These are phyloP conservation scores for Anagyrus pseudococci DNA, from an alignment of 2,888 invertebrate species.

Conservation along the genomic window DNA sequence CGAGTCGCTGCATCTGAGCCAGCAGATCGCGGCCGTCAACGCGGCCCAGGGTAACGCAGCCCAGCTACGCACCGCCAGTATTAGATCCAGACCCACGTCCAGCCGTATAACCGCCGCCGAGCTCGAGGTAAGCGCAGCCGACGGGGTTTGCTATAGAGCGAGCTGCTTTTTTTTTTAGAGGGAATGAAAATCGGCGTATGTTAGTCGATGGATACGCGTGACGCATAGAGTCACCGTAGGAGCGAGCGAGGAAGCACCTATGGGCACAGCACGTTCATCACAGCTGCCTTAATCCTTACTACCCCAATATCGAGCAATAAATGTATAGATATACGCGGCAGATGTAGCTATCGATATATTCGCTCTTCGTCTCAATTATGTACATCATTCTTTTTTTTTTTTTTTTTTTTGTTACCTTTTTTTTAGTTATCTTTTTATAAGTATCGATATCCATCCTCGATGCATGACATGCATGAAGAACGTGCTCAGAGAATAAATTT, in stretches of 20 bases:
- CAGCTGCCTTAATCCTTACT: too few species aligned
- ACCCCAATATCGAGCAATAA: too few species aligned
- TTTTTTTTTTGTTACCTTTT: slow-evolving; percentile 25
- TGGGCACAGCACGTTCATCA: too few species aligned
- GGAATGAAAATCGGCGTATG: too few species aligned
- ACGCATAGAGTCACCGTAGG: too few species aligned
- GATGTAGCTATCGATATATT: too few species aligned
- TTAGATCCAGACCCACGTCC: slow-evolving; percentile 86
- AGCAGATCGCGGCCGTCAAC: slow-evolving; percentile 62
- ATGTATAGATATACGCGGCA: too few species aligned
- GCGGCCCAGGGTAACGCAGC: slow-evolving; percentile 66
- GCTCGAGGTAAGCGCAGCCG: slow-evolving; percentile 69
- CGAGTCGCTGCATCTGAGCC: slow-evolving; percentile 73
- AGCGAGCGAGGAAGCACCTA: too few species aligned
- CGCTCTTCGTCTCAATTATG: too few species aligned
- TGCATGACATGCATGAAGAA: slow-evolving; percentile 44
- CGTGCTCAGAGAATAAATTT: slow-evolving; percentile 36
- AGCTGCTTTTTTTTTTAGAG: too few species aligned
- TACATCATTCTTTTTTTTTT: slow-evolving; percentile 13
- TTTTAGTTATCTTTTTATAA: slow-evolving; percentile 20
- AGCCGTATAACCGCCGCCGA: slow-evolving; percentile 90
- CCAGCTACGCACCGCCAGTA: slow-evolving; percentile 87
- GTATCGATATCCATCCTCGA: slow-evolving; percentile 33
- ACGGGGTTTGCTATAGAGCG: too few species aligned
- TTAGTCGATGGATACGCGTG: too few species aligned